phyloP scores from a whole-genome alignment of 2,113 vertebrate species.

The Leucopternis melanops region DNA sequence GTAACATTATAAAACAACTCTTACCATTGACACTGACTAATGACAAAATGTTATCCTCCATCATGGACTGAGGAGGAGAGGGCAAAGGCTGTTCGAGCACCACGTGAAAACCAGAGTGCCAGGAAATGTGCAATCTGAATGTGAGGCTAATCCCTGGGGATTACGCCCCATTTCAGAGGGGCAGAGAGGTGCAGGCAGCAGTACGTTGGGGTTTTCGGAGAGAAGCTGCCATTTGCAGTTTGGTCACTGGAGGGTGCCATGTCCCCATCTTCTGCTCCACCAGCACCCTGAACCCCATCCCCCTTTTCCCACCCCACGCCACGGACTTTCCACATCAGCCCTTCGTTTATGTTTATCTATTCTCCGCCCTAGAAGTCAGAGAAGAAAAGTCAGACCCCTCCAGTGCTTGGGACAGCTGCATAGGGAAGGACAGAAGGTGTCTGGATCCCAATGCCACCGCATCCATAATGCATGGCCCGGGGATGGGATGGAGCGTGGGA shows the following conservation, averaged over 20 bases:
- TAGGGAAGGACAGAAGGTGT: rapidly evolving
- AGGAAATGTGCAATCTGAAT: no score
- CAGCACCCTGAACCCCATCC: not conserved
- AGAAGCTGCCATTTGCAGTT: not conserved
- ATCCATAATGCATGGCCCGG: rapidly evolving
- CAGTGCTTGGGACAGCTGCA: not conserved
- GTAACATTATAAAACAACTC: not conserved
- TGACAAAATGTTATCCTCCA: slow-evolving; percentile 89
- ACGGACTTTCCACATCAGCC: not conserved
- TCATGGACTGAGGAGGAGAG: no score
- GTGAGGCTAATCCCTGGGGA: no score
- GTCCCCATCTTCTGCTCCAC: not conserved
- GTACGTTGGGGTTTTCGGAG: rapidly evolving
- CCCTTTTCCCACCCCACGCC: not conserved
- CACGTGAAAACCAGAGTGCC: no score
- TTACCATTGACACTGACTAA: slow-evolving; percentile 84
- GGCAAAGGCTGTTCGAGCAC: no score
- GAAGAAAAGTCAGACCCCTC: not conserved
- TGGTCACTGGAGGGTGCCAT: slow-evolving; percentile 45
- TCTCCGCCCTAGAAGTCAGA: not conserved
- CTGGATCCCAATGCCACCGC: rapidly evolving
- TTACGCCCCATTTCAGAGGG: no score
- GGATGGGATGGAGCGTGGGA: not conserved
- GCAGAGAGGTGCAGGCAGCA: no score
- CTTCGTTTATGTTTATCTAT: not conserved